Percentiles rank a stretch among this genome's conserved stretches.
Evolutionary conservation across 2,888 invertebrate species (phyloP).

Genomic region (Orchesellides sinensis): DNA sequence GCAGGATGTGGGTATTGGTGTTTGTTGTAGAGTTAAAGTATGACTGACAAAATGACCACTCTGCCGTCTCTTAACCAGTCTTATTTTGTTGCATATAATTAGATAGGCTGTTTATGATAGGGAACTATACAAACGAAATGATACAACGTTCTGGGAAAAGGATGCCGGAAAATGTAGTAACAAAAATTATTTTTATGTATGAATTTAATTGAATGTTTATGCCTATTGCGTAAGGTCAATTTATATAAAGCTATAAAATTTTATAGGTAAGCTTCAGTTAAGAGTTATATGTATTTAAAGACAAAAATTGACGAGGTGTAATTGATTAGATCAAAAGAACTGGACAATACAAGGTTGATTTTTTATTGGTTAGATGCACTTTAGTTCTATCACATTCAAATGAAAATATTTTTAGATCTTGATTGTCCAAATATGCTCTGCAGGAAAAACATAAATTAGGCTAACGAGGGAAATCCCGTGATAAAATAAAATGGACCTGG

Average conservation of each 20-base stretch:
- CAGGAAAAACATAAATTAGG: slow-evolving; percentile 47
- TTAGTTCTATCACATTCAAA: no score
- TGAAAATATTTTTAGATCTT: no score
- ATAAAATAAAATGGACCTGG: slow-evolving; percentile 19
- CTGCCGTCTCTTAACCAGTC: slow-evolving; percentile 17
- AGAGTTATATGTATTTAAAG: not conserved
- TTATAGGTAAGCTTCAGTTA: not conserved
- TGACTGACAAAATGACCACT: slow-evolving; percentile 41
- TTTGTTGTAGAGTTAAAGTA: slow-evolving; percentile 37
- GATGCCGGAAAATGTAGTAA: slow-evolving; percentile 36
- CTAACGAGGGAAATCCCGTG: slow-evolving; percentile 39
- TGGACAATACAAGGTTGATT: no score
- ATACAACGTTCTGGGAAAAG: not conserved
- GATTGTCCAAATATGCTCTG: no score
- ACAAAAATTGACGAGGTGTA: not conserved
- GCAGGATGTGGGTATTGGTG: slow-evolving; percentile 54
- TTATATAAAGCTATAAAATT: slow-evolving; percentile 28
- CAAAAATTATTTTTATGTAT: slow-evolving; percentile 37
- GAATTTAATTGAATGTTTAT: slow-evolving; percentile 44
- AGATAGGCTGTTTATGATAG: not conserved
- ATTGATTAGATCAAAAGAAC: not conserved
- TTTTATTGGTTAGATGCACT: no score
- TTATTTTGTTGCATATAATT: slow-evolving; percentile 9
- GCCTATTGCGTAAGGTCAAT: slow-evolving; percentile 8
- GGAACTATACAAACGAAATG: not conserved